Percentiles rank a stretch among this genome's conserved stretches.
These are phyloP conservation scores for Yponomeuta cagnagella DNA, from an alignment of 2,888 invertebrate genomes.

Conservation along the genomic window DNA sequence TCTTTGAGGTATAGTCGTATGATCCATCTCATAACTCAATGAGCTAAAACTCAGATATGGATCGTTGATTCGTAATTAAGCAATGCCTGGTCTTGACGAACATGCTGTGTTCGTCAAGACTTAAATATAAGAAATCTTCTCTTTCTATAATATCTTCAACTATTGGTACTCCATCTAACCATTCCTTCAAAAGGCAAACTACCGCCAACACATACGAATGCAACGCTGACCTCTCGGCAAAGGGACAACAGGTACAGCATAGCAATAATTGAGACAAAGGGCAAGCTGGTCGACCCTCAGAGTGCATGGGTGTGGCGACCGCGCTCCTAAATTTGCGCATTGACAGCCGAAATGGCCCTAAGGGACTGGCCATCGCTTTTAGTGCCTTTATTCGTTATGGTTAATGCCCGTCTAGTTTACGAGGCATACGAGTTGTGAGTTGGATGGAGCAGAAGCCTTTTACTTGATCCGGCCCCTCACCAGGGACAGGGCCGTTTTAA, in stretches of 20 bases:
- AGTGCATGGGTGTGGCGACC: conserved; percentile 73
- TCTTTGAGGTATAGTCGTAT: too few relatives aligned
- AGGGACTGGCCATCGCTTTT: conserved; percentile 70
- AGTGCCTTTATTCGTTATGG: conserved; percentile 75
- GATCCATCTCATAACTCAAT: too few relatives aligned
- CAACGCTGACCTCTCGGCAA: background rate
- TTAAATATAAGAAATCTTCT: too few relatives aligned
- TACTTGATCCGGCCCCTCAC: too few relatives aligned
- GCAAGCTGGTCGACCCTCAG: conserved; percentile 66
- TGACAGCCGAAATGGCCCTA: conserved; percentile 73
- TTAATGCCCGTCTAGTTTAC: conserved; percentile 72
- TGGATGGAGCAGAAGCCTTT: conserved; percentile 14
- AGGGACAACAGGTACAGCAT: background rate
- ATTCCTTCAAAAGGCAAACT: too few relatives aligned
- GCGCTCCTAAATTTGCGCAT: conserved; percentile 67
- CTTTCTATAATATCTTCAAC: too few relatives aligned
- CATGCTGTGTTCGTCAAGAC: too few relatives aligned
- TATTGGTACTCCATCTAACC: too few relatives aligned
- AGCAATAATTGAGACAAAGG: conserved; percentile 69
- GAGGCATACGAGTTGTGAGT: conserved; percentile 38
- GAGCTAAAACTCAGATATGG: too few relatives aligned
- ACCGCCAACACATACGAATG: background rate
- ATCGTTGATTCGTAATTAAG: too few relatives aligned
- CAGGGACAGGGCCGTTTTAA: background rate
- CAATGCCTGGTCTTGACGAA: too few relatives aligned